phyloP scores from a whole-genome alignment of 2,797 vertebrate genomes.

The Centropyge bicolor region DNA sequence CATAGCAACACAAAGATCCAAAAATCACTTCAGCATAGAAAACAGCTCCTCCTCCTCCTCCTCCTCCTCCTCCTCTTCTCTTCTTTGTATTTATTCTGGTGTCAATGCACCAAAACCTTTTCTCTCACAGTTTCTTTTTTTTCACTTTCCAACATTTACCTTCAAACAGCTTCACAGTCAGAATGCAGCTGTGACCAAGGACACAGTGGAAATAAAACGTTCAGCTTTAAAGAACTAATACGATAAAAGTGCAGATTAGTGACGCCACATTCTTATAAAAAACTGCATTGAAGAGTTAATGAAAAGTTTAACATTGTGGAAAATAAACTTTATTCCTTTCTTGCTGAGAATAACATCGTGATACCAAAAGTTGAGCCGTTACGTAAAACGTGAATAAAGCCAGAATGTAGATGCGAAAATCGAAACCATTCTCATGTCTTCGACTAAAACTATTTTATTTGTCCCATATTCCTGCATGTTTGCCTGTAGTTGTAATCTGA shows the following conservation, averaged over 20 bases:
- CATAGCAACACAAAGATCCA: conserved; percentile 58
- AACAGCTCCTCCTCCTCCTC: conserved; percentile 20
- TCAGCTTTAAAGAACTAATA: neutral
- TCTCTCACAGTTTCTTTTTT: too few relatives aligned
- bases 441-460: too few relatives aligned
- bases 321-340: neutral
- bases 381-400: too few relatives aligned
- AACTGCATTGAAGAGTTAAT: neutral
- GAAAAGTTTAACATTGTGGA: neutral
- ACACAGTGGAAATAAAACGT: neutral
- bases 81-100: conserved; percentile 25
- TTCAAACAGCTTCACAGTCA: neutral
- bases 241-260: neutral
- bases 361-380: neutral
- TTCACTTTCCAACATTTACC: neutral
- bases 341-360: too few relatives aligned
- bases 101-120: conserved; percentile 25
- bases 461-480: too few relatives aligned
- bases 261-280: neutral
- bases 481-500: too few relatives aligned
- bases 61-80: neutral
- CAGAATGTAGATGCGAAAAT: neutral
- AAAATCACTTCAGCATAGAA: conserved; percentile 44
- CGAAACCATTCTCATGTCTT: neutral
- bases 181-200: neutral